phyloP scores from a whole-genome alignment of 2,888 invertebrate species.

The Macrophya alboannulata region DNA sequence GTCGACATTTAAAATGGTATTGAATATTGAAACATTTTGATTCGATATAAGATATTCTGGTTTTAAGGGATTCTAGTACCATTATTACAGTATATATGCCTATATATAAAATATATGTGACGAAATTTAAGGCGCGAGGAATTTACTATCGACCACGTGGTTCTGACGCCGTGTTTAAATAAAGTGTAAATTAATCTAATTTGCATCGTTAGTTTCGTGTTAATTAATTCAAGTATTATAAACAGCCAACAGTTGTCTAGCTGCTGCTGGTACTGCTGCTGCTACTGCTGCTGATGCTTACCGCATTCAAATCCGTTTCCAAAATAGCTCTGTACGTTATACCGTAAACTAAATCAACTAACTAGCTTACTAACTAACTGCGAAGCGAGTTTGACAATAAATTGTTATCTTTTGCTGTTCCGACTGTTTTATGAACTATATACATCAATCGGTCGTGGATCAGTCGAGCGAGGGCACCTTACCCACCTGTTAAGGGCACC shows the following conservation, averaged over 20 bases:
- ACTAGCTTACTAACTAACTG: neutral
- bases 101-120: too few species aligned
- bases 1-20: too few species aligned
- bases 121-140: neutral
- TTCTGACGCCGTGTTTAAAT: conserved; percentile 49
- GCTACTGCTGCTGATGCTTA: too few species aligned
- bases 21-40: too few species aligned
- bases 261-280: neutral
- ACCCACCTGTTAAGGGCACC: conserved; percentile 49
- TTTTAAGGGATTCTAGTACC: too few species aligned
- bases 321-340: conserved; percentile 20
- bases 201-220: conserved; percentile 49
- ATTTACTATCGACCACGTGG: conserved; percentile 13
- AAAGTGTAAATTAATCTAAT: conserved; percentile 48
- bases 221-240: conserved; percentile 52
- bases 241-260: conserved; percentile 26
- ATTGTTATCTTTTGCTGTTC: conserved; percentile 12
- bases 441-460: neutral
- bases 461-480: neutral
- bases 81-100: too few species aligned
- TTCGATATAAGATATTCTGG: too few species aligned
- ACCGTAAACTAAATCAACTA: neutral
- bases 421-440: neutral
- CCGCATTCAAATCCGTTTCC: conserved; percentile 17
- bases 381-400: neutral